Base-by-base conservation (phyloP, 2,113 vertebrate species). In the Gymnocephalus cernua region DNA sequence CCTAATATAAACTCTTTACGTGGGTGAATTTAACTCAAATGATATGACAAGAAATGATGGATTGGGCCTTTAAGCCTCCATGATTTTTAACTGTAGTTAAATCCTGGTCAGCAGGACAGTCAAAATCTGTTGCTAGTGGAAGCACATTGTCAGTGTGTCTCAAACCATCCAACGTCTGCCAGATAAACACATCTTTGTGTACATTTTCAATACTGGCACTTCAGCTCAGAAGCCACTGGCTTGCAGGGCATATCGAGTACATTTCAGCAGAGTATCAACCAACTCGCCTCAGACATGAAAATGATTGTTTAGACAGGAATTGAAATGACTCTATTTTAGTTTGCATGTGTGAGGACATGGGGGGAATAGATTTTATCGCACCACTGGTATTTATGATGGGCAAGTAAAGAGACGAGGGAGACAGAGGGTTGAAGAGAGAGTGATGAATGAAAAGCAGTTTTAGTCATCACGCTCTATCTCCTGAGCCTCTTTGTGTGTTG, bases 381-480 rank as follows among this genome's bases (percentile, higher is more conserved):
- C 74, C 83, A 75, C 76, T 82, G 80, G 74, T 86, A 86, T 92
- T 93, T 91, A 86, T 87, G 84, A 90, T 47, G 80, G 80, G 76
- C 25, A 77, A 78, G 65, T 87, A 59, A 76, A 84, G 88, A 88
- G 74, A 77, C 32, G 8, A 79, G 73, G 73, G 86, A 35, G 23
- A 71, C 79, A 73, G 82, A 57, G 70, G 27, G 51, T 38, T 83
- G 82, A 88, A 79, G 82, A 80, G 81, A 72, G 73, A 62, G 77
- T 80, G 86, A 89, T 75, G 86, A 75, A 89, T 82, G 91, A 80
- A 67, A 86, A 89, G 79, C 92, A 90, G 92, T 93, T 95, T 89
- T 89, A 92, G 88, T 94, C 90, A 92, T 93, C 92, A 91, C 61
- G 65, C 74, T 86, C 66, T 88, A 93, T 93, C 92, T 94, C 88